Evolutionary conservation across 37 sponge, comb jelly and placozoan species (phyloP).

Genomic region (Chondrilla cf. caribensis): DNA sequence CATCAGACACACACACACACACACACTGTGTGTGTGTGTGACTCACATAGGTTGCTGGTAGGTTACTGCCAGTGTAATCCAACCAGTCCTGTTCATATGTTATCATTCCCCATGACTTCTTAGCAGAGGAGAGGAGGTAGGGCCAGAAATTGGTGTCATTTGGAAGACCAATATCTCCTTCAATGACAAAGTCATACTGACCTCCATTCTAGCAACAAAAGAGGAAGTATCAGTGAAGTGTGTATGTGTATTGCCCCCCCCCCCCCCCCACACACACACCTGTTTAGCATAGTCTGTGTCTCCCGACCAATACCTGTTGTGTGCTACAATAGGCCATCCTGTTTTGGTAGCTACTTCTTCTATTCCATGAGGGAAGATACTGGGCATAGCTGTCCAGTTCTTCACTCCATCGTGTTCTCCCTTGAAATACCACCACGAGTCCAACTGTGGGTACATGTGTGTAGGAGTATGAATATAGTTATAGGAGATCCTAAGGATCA

Average conservation of each 20-base stretch:
- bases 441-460: constrained; percentile 22
- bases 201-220: constrained; percentile 56
- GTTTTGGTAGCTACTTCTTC: constrained; percentile 43
- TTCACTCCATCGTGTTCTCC: constrained; percentile 60
- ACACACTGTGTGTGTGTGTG: too few species aligned
- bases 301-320: constrained; percentile 76
- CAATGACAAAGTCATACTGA: constrained; percentile 60
- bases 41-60: constrained; percentile 11
- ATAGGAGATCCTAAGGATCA: too few species aligned
- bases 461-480: too few species aligned
- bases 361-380: constrained; percentile 71
- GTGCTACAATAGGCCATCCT: constrained; percentile 60
- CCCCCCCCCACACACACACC: constrained; percentile 31
- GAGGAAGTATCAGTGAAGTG: too few species aligned
- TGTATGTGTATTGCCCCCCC: too few species aligned
- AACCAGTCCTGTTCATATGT: constrained; percentile 89
- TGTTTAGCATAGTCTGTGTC: constrained; percentile 69
- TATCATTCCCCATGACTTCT: constrained; percentile 48
- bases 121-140: constrained; percentile 57
- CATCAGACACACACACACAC: too few species aligned
- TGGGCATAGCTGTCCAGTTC: constrained; percentile 75
- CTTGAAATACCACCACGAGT: constrained; percentile 89
- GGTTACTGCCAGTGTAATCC: background rate
- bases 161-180: constrained; percentile 42
- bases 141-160: constrained; percentile 45